Percentiles rank a stretch among this genome's conserved stretches.
Conservation (phyloP, 2,113 vertebrate genomes). For the Plecotus auritus region DNA sequence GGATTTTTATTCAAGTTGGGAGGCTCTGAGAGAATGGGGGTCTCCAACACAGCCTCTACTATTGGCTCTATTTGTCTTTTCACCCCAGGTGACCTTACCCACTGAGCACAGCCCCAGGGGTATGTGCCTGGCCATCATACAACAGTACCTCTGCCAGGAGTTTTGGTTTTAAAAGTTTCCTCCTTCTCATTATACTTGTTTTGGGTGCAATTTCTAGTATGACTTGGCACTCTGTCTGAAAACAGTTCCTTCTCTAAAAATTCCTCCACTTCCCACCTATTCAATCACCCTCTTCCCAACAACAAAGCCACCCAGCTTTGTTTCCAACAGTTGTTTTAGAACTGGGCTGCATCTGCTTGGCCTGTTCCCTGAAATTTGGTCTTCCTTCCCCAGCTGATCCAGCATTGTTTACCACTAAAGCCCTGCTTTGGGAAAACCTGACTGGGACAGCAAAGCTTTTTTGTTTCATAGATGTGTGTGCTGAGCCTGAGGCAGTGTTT, state of each 20-base stretch:
- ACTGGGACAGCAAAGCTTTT: conserved; percentile 34
- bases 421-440: conserved; percentile 3
- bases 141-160: neutral
- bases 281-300: neutral
- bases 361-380: neutral
- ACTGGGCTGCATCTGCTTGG: neutral
- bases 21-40: neutral
- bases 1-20: neutral
- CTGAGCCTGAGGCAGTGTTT: conserved; percentile 42
- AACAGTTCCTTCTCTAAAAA: neutral
- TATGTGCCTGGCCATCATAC: neutral
- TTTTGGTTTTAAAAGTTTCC: neutral
- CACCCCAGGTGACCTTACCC: neutral
- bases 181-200: neutral
- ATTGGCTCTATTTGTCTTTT: neutral
- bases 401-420: neutral
- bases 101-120: neutral
- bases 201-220: neutral
- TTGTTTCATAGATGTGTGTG: conserved; percentile 34
- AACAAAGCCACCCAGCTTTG: neutral
- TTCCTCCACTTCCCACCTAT: neutral
- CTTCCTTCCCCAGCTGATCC: neutral
- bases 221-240: neutral
- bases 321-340: neutral
- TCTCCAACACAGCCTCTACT: neutral